Evolutionary conservation across 1,140 invertebrate species (phyloP), one percentile per base, ranked within the genome.

Genomic region (Neuroterus valhalla): DNA sequence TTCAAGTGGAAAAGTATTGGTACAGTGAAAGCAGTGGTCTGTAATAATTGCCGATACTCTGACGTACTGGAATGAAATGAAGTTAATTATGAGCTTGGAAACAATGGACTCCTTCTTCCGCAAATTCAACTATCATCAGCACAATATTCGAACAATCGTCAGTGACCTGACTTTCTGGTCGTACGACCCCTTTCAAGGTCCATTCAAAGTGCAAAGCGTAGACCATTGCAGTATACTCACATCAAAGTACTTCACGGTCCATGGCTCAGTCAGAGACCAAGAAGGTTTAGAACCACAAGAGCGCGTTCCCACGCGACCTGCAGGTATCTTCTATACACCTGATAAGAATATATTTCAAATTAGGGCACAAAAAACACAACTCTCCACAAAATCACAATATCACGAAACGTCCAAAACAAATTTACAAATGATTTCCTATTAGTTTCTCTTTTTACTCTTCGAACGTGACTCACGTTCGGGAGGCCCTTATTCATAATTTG

Each of bases 241-340:
- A 66, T 85, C 75, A 76, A 82, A 82, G 79, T 75, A 85, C 71
- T 85, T 87, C 68, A 82, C 74, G 52, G 72, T 85, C 81, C 85
- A 67, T 69, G 80, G 77, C 80, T 84, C 78, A 73, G 81, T 76
- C 72, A 80, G 78, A 85, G 70, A 81, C 75, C 78, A 84, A 74
- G 76, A 74, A 74, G 81, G 81, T 81, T 86, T 86, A 72, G 81
- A 84, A 76, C 82, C 83, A 83, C 76, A 82, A 81, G 80, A 86
- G 74, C 76, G 85, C 79, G 79, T 84, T 86, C 79, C 86, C 79
- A 83, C 79, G 77, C 78, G 78, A 78, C 83, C 81, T 72, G 82
- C 79, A 67, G 74, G 72, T 81, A 77, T 84, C 82, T 83, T 84
- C 85, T 86, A 86, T 82, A 87, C 82, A 86, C 85, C 88, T 89